A percentile compares a stretch with the other conserved stretches of the same genome.
Evolutionary conservation across 2,888 invertebrate genomes (phyloP).

Genomic region (Apamea crenata): DNA sequence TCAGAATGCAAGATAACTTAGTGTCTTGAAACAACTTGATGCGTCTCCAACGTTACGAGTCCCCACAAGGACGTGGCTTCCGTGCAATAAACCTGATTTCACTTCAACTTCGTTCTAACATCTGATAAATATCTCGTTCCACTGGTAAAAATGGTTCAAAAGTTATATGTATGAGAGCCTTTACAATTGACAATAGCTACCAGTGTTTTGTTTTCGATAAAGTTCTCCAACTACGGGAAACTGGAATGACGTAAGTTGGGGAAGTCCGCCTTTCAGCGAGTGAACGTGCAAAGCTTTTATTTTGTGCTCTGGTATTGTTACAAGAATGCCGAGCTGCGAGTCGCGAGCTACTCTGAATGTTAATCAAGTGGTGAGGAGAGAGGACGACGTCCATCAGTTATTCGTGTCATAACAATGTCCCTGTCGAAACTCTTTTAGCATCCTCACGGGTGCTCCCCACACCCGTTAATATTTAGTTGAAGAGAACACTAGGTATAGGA

Average conservation of each 20-base stretch:
- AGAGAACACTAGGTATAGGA: conserved; percentile 20
- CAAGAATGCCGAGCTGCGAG: conserved; percentile 84
- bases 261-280: conserved; percentile 84
- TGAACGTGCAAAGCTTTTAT: conserved; percentile 89
- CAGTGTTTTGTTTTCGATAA: conserved; percentile 75
- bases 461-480: conserved; percentile 58
- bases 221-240: conserved; percentile 76
- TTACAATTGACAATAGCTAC: conserved; percentile 60
- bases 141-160: conserved; percentile 56
- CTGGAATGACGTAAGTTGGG: conserved; percentile 80
- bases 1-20: conserved; percentile 66
- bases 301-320: conserved; percentile 86
- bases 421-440: conserved; percentile 81
- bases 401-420: conserved; percentile 84
- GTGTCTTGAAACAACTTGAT: conserved; percentile 72
- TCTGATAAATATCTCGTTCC: conserved; percentile 70
- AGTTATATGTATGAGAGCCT: conserved; percentile 49
- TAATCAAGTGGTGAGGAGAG: conserved; percentile 84
- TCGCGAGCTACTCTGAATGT: conserved; percentile 84
- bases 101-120: conserved; percentile 68
- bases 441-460: conserved; percentile 49
- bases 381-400: conserved; percentile 85
- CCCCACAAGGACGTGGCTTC: conserved; percentile 55
- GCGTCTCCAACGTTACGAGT: conserved; percentile 60
- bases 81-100: conserved; percentile 74